Base-by-base conservation (phyloP, 2,797 vertebrate species). In the Cephalopachus bancanus region DNA sequence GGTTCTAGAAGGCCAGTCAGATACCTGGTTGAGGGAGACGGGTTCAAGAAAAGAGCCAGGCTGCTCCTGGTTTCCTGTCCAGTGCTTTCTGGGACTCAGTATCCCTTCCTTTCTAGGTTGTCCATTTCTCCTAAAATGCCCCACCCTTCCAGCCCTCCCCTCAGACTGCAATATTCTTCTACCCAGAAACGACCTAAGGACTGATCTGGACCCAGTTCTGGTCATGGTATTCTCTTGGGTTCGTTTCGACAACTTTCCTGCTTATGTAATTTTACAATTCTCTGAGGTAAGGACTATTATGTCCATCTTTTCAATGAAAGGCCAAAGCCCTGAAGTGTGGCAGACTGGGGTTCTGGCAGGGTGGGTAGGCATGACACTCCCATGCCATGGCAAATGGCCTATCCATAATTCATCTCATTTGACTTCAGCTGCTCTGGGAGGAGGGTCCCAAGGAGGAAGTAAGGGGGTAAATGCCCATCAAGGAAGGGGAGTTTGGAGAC, bases 301-400 rank as follows among this genome's bases (percentile, higher is more conserved):
- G 53, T 20, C 67, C 24, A 2, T 12, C 1, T 94, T 94, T 37
- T 75, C 15, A 7, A 24, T 4, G 81, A 96, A 9, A 96, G 91
- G 60, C 0, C 0, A 30, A 62, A 30, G 3, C 4, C 83, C 60
- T 0, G 30, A 72, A 91, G 33, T 64, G 86, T 5, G 30, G 51
- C 20, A 10, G 93, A 33, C 22, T 72, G 49, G 93, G 76, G 19
- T 17, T 79, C 71, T 20, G 67, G 24, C 22, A 14, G 65, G 44
- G 75, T 19, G 83, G 79, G 20, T 28, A 62, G 64, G 51, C n/a
- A 9, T 6, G 2, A 53, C n/a, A 57, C 22, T 62, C 60, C 37
- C 7, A 0, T 2, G 33, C 20, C 10, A 10, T 0, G 5, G 44
- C 60, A 10, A 26, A 1, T 15, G 30, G 24, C 37, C 57, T n/a